Evolutionary conservation across 2,113 vertebrate genomes (phyloP), one percentile per base, ranked within the genome.

Genomic region (Leucopternis melanops): DNA sequence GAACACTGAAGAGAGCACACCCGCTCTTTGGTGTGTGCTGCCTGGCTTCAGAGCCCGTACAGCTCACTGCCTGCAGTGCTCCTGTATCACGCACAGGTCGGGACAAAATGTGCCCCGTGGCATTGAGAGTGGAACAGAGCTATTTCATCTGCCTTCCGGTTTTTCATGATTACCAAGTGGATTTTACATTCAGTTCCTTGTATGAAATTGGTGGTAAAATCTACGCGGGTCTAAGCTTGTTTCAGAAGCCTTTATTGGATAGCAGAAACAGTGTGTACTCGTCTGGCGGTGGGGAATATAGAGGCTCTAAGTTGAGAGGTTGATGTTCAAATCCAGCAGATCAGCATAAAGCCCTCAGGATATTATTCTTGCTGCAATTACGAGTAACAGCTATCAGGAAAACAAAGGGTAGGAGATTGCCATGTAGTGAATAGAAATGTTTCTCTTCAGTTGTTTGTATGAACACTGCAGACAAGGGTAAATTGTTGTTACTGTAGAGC

Each of bases 301-400:
- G 81, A 79, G 73, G 59, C 83, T 94, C 73, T 73, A 89, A 94
- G 0, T 21, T 69, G 81, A 82, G 83, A 94, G 73, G 44, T 55
- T 85, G 74, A 71, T 69, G 78, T 54, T 90, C 74, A 89, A 90
- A 95, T 70, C 91, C 84, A 95, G 40, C 62, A 82, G 78, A 95
- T 96, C 86, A 88, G 49, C 74, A 80, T 52, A 96, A 91, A 97
- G 66, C 91, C 97, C 66, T 94, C 79, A 58, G 87, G 92, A 82
- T 91, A 81, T 91, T 92, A 73, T 90, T 95, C 84, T 77, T 73
- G 42, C 59, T 88, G 89, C 91, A 95, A 95, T 94, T 95, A 92
- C 58, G 73, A 89, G 47, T 61, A 95, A 71, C 47, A 86, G 73
- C 70, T 72, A 72, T 45, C 52, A 67, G 73, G 73, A 54, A 61